A percentile compares a stretch with the other conserved stretches of the same genome.
Evolutionary conservation across 2,888 invertebrate genomes (phyloP).

Genomic region (Diadegma fenestrale): DNA sequence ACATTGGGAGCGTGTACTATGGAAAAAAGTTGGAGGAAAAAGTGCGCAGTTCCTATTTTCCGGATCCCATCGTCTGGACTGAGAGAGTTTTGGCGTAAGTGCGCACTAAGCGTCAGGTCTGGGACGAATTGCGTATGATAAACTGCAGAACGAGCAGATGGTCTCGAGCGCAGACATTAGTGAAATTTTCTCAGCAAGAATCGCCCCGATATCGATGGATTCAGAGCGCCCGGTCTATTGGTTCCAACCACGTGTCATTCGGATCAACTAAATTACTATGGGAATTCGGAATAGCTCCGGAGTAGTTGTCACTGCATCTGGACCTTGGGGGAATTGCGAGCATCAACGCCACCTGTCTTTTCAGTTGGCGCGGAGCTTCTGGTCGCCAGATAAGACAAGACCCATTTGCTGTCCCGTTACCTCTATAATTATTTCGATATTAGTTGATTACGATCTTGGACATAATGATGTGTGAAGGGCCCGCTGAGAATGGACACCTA

Average conservation of each 20-base stretch:
- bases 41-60: not conserved
- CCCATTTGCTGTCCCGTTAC: slow-evolving; percentile 1
- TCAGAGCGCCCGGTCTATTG: not conserved
- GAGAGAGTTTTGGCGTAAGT: slow-evolving; percentile 28
- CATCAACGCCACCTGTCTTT: slow-evolving; percentile 56
- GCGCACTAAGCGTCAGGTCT: slow-evolving; percentile 22
- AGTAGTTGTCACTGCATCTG: slow-evolving; percentile 28
- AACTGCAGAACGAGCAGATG: slow-evolving; percentile 18
- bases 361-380: not conserved
- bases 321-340: slow-evolving; percentile 31
- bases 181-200: slow-evolving; percentile 16
- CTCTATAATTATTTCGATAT: slow-evolving; percentile 51
- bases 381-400: slow-evolving; percentile 24
- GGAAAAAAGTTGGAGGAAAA: not conserved
- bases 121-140: not conserved
- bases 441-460: slow-evolving; percentile 7
- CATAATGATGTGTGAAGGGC: slow-evolving; percentile 23
- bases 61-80: not conserved
- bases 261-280: slow-evolving; percentile 22
- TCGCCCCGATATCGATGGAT: slow-evolving; percentile 29
- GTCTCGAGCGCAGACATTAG: not conserved
- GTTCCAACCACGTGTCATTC: slow-evolving; percentile 16
- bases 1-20: slow-evolving; percentile 48
- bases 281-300: slow-evolving; percentile 45
- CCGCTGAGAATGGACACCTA: slow-evolving; percentile 1